These are phyloP conservation scores for Enhydra lutris DNA, from an alignment of 2,113 vertebrate genomes.

Conservation along the genomic window DNA sequence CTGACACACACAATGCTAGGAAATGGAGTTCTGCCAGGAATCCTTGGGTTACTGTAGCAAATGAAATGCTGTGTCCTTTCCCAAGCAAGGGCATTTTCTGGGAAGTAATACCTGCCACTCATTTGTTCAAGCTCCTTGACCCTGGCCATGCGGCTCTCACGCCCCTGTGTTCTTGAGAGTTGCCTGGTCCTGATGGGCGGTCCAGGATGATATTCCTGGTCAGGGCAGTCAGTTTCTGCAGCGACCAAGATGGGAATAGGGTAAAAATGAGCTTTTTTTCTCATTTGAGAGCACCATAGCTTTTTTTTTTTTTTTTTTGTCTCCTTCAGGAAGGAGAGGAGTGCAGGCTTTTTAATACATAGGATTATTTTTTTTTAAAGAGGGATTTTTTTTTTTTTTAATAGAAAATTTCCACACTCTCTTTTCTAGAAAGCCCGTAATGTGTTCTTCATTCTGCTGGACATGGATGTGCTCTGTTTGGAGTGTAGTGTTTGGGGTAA, in stretches of 20 bases:
- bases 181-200: background rate
- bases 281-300: background rate
- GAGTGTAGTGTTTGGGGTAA: background rate
- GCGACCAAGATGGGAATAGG: background rate
- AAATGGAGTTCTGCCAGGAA: background rate
- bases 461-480: background rate
- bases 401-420: background rate
- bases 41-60: background rate
- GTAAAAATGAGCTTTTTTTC: background rate
- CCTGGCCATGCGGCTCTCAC: too few relatives aligned
- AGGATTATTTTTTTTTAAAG: background rate
- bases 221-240: background rate
- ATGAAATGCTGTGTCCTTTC: background rate
- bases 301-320: background rate
- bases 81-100: background rate
- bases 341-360: background rate
- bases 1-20: background rate
- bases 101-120: too few relatives aligned
- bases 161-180: background rate
- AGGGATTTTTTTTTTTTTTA: background rate
- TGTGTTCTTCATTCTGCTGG: background rate
- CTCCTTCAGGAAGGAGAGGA: background rate
- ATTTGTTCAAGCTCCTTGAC: background rate
- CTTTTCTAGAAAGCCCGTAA: background rate
- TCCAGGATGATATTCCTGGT: background rate